Conservation (phyloP, 2,113 vertebrate genomes). For the Pteropus alecto region DNA sequence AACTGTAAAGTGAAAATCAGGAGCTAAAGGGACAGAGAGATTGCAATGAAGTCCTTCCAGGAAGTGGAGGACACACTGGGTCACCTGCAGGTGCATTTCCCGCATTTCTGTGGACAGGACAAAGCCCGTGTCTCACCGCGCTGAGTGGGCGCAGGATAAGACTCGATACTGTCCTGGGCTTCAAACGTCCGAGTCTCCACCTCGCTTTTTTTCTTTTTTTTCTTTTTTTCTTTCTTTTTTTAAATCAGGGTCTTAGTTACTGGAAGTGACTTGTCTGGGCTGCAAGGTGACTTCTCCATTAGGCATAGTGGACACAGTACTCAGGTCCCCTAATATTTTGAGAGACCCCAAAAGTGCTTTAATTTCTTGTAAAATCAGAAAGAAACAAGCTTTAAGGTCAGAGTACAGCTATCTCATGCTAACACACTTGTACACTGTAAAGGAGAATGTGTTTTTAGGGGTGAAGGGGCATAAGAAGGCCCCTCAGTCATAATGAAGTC, state of each 20-base stretch:
- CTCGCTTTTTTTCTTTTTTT: neutral
- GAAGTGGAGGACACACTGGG: accelerated
- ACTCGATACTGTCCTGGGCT: neutral
- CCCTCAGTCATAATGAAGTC: neutral
- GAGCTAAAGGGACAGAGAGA: too few relatives aligned
- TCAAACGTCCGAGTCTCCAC: neutral
- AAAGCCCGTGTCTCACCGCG: neutral
- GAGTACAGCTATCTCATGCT: neutral
- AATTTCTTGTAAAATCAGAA: slow-evolving; percentile 15
- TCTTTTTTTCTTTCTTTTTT: neutral
- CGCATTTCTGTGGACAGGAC: neutral
- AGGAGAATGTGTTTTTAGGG: neutral
- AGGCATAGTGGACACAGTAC: neutral
- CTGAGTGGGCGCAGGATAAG: neutral
- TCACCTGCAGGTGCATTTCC: accelerated
- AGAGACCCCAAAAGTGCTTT: neutral
- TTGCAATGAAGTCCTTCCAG: neutral
- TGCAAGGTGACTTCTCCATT: neutral
- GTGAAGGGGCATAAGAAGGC: neutral
- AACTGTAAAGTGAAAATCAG: neutral
- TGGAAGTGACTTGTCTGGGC: neutral
- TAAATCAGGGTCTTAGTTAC: neutral
- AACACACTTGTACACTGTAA: neutral
- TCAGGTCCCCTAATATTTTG: neutral
- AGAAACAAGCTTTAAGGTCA: neutral